Conservation (phyloP, 1,140 invertebrate genomes). For the Cyclina sinensis region DNA sequence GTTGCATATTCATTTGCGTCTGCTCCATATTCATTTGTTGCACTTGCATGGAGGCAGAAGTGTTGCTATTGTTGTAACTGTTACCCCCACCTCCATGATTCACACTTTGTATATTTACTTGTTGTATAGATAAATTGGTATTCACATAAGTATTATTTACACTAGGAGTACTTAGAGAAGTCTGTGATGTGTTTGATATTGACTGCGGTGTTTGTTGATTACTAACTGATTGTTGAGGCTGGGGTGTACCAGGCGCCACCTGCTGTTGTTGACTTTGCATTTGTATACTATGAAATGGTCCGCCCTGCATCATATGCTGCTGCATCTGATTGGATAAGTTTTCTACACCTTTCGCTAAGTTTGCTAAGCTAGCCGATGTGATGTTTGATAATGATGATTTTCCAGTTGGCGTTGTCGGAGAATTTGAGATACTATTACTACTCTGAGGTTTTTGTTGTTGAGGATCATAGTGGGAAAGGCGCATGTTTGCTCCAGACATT, state of each 20-base stretch:
- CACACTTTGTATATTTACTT: conserved; percentile 88
- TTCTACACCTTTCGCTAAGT: conserved; percentile 86
- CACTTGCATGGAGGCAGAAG: conserved; percentile 77
- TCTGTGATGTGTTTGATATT: conserved; percentile 61
- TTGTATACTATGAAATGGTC: conserved; percentile 86
- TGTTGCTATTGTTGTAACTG: conserved; percentile 66
- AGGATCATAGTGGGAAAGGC: conserved; percentile 84
- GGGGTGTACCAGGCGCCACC: background rate
- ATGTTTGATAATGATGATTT: conserved; percentile 85
- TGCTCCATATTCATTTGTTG: conserved; percentile 67
- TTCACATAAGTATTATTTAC: conserved; percentile 88
- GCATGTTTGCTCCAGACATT: conserved; percentile 81
- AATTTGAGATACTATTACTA: conserved; percentile 71
- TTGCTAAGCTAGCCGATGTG: conserved; percentile 85
- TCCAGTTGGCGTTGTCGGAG: conserved; percentile 72
- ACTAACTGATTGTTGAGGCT: conserved; percentile 10
- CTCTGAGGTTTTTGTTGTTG: conserved; percentile 70
- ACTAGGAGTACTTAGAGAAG: conserved; percentile 83
- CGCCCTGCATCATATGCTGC: conserved; percentile 87
- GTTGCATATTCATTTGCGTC: conserved; percentile 65
- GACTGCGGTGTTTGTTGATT: conserved; percentile 49
- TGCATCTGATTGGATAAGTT: conserved; percentile 86
- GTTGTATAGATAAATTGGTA: conserved; percentile 88
- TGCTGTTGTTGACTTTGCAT: conserved; percentile 81
- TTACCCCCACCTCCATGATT: conserved; percentile 71